Evolutionary conservation across 2,888 invertebrate species (phyloP).

Genomic region (Erpobdella octoculata): DNA sequence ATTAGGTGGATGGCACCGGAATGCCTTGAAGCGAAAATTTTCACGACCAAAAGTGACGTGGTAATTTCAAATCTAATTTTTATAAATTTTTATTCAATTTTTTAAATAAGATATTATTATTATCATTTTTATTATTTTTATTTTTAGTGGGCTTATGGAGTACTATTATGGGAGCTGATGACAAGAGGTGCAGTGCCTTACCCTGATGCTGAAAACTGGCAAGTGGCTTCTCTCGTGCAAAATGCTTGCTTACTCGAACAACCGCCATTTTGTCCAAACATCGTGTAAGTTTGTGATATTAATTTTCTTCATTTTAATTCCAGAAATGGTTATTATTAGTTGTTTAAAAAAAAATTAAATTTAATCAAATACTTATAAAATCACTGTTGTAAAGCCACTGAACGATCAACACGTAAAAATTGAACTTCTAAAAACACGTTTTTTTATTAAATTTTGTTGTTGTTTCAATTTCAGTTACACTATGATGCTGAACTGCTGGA

Average conservation of each 20-base stretch:
- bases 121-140: neutral
- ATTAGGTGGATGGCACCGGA: constrained; percentile 36
- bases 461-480: constrained; percentile 28
- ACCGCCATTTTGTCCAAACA: constrained; percentile 24
- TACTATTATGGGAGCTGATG: constrained; percentile 48
- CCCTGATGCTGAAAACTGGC: constrained; percentile 30
- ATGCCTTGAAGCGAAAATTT: constrained; percentile 30
- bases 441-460: neutral
- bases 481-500: constrained; percentile 35
- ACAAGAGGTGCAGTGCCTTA: constrained; percentile 48
- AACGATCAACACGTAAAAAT: too few relatives aligned
- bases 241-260: constrained; percentile 10
- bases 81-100: neutral
- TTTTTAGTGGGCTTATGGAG: constrained; percentile 47
- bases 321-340: too few relatives aligned
- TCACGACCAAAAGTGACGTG: constrained; percentile 34
- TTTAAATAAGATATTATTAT: neutral
- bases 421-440: too few relatives aligned
- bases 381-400: too few relatives aligned
- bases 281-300: constrained; percentile 14
- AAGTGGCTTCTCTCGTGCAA: constrained; percentile 20
- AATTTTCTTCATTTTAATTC: too few relatives aligned
- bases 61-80: constrained; percentile 28
- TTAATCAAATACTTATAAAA: too few relatives aligned
- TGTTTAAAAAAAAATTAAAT: too few relatives aligned